These are phyloP conservation scores for Brachionus calyciflorus DNA, from an alignment of 1,140 invertebrate genomes.

Conservation along the genomic window DNA sequence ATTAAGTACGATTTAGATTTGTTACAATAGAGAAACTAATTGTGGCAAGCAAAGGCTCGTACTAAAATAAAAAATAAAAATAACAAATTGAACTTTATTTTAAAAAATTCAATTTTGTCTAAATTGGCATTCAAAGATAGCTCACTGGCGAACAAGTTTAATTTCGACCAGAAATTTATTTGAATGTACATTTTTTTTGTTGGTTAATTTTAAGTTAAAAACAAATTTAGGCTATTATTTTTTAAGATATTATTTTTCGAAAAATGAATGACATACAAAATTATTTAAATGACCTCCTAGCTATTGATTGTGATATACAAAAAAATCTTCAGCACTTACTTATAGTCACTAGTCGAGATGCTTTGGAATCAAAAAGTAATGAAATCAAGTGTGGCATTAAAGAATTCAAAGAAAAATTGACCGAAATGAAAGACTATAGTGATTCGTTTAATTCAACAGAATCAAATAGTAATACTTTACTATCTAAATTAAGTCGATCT, in stretches of 20 bases:
- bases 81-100: too few species aligned
- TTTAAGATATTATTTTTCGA: background rate
- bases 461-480: background rate
- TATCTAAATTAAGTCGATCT: background rate
- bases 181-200: constrained; percentile 3
- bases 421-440: constrained; percentile 40
- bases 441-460: constrained; percentile 24
- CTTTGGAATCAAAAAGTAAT: background rate
- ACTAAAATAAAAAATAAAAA: background rate
- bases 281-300: constrained; percentile 26
- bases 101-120: too few species aligned
- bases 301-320: constrained; percentile 33
- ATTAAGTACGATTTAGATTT: constrained; percentile 22
- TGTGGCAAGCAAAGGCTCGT: constrained; percentile 20
- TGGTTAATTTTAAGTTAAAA: too few species aligned
- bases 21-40: background rate
- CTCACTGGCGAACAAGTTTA: background rate
- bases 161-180: constrained; percentile 14
- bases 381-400: constrained; percentile 4
- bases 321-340: constrained; percentile 38
- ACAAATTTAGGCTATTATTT: background rate
- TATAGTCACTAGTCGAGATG: constrained; percentile 18
- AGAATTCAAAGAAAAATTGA: constrained; percentile 41
- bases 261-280: constrained; percentile 21
- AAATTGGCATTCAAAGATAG: constrained; percentile 23